Conservation (phyloP, 1,140 invertebrate genomes). For the Pseudomyrmex cubaensis region DNA sequence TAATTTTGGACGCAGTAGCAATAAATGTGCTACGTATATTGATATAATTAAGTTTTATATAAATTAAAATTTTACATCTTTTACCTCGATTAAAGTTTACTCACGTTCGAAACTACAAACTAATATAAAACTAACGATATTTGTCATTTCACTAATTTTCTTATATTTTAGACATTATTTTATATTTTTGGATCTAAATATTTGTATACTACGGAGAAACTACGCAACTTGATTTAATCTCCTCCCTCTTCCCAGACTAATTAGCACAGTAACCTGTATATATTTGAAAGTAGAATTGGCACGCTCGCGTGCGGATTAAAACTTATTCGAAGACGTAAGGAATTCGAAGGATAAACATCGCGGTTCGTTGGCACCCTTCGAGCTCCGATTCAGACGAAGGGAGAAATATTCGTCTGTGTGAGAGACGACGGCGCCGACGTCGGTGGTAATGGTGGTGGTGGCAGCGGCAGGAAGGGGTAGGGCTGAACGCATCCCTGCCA, state of each 20-base stretch:
- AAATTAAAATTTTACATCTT: not conserved
- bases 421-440: slow-evolving; percentile 19
- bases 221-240: not conserved
- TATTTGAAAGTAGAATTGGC: slow-evolving; percentile 10
- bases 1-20: not conserved
- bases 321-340: not conserved
- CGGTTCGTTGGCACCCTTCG: slow-evolving; percentile 51
- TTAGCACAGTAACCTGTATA: not conserved
- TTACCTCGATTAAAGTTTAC: too few relatives aligned
- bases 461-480: slow-evolving; percentile 68
- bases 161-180: slow-evolving; percentile 10
- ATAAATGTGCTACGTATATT: not conserved
- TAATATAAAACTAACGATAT: too few relatives aligned
- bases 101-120: too few relatives aligned
- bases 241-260: not conserved
- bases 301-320: slow-evolving; percentile 11
- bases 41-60: slow-evolving; percentile 4
- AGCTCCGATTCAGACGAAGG: slow-evolving; percentile 32
- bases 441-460: slow-evolving; percentile 62
- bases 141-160: not conserved
- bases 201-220: slow-evolving; percentile 8
- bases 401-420: slow-evolving; percentile 21
- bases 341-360: slow-evolving; percentile 51
- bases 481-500: slow-evolving; percentile 77
- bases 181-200: slow-evolving; percentile 1